These are phyloP conservation scores for Agrypnus murinus DNA, from an alignment of 2,888 invertebrate genomes.

Conservation along the genomic window DNA sequence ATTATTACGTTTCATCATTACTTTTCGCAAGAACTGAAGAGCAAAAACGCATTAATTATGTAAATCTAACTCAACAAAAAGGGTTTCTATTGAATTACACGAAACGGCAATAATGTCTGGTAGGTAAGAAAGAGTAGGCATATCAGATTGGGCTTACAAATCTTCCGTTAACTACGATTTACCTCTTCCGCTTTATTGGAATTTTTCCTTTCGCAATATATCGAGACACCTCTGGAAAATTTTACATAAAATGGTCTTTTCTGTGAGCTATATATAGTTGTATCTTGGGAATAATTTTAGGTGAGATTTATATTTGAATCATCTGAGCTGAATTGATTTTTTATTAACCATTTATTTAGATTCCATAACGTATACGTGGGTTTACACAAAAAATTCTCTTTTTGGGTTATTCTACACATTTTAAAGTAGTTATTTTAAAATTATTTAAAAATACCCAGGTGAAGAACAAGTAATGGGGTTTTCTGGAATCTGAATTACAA, in stretches of 20 bases:
- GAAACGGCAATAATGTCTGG: background rate
- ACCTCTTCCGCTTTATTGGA: background rate
- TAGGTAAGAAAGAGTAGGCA: background rate
- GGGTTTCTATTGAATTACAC: too few species aligned
- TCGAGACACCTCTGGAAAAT: background rate
- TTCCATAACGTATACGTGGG: background rate
- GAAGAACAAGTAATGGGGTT: too few species aligned
- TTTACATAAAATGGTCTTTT: slow-evolving; percentile 10
- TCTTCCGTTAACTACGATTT: background rate
- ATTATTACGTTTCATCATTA: background rate
- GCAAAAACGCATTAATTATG: background rate
- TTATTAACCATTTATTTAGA: background rate
- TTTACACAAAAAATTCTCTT: background rate
- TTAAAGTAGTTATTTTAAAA: too few species aligned
- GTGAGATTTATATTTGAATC: background rate
- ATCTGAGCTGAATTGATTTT: background rate
- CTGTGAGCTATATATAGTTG: background rate
- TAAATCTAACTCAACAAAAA: too few species aligned
- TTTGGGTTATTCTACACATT: background rate
- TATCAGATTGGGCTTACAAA: background rate
- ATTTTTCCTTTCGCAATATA: slow-evolving; percentile 7
- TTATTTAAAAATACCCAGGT: too few species aligned
- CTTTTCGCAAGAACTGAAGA: background rate
- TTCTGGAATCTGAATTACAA: too few species aligned
- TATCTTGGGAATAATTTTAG: background rate